These are phyloP conservation scores for Drosophila barbarae DNA, from an alignment of 2,888 invertebrate species.

Conservation along the genomic window DNA sequence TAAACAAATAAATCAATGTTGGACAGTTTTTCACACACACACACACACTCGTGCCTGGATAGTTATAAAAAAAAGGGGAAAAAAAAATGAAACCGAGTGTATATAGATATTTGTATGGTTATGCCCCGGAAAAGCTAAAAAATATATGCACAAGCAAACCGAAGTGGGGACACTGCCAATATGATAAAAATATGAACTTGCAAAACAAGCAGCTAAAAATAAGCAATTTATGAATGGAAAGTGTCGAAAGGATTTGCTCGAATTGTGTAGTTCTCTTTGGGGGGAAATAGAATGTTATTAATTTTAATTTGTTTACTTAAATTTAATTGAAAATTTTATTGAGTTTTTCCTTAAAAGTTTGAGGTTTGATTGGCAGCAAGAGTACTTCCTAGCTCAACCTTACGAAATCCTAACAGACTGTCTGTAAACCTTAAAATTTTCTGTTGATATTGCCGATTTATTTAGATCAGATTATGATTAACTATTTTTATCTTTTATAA, in stretches of 20 bases:
- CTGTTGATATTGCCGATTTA: no score
- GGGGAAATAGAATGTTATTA: neutral
- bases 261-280: neutral
- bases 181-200: constrained; percentile 74
- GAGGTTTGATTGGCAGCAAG: neutral
- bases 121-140: constrained; percentile 72
- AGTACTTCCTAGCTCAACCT: no score
- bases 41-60: constrained; percentile 46
- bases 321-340: neutral
- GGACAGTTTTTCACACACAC: constrained; percentile 70
- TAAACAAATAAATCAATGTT: constrained; percentile 76
- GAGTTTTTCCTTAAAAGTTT: neutral
- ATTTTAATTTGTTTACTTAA: neutral
- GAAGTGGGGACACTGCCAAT: constrained; percentile 66
- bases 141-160: constrained; percentile 58
- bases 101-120: constrained; percentile 67
- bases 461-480: no score
- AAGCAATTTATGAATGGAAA: constrained; percentile 15
- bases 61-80: constrained; percentile 58
- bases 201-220: constrained; percentile 52
- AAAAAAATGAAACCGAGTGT: constrained; percentile 48
- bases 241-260: neutral
- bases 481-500: no score
- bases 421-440: no score
- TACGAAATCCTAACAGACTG: no score